Evolutionary conservation across 2,888 invertebrate species (phyloP), one percentile per base, ranked within the genome.

Genomic region (Monopis laevigella): DNA sequence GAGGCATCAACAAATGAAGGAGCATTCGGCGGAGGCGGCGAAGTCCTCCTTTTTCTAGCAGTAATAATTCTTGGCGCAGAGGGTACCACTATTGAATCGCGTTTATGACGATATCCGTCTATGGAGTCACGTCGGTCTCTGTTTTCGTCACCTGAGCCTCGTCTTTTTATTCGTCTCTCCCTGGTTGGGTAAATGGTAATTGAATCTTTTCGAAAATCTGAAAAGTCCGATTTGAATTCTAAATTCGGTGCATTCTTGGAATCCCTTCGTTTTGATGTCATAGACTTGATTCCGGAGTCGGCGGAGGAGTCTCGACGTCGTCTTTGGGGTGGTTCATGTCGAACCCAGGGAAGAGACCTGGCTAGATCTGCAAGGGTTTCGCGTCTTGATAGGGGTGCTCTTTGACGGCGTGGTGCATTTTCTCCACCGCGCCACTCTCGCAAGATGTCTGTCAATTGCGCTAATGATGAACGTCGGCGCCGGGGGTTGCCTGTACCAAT

Each of bases 361-460:
- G 93, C 93, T 43, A 95, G 82, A 61, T 94, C 95, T 27, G 93
- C 94, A 41, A 95, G 81, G 1, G 94, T 94, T 67, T 94, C 94
- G 36, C 94, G 84, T 2, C 95, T 85, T 51, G 89, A 90, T 14
- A 93, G 75, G n/a, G 88, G 89, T 3, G 88, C 86, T 39, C 84
- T 73, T 46, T 83, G 82, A 21, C 85, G 80, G 2, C 78, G 65
- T 1, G 73, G 74, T n/a, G 65, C 56, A 69, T 27, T 27, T 45
- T 86, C 83, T 43, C 87, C 87, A 3, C 87, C 86, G 47, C 93
- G 88, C 93, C 93, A 93, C 81, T 93, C 93, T 42, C 92, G 84
- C 35, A 95, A 68, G 43, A 95, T 90, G 65, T 95, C 95, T 45
- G 93, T 93, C 46, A 94, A 82, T 66, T 94, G 94, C 11, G 95